phyloP scores from a whole-genome alignment of 2,113 vertebrate species.

The Peromyscus californicus region DNA sequence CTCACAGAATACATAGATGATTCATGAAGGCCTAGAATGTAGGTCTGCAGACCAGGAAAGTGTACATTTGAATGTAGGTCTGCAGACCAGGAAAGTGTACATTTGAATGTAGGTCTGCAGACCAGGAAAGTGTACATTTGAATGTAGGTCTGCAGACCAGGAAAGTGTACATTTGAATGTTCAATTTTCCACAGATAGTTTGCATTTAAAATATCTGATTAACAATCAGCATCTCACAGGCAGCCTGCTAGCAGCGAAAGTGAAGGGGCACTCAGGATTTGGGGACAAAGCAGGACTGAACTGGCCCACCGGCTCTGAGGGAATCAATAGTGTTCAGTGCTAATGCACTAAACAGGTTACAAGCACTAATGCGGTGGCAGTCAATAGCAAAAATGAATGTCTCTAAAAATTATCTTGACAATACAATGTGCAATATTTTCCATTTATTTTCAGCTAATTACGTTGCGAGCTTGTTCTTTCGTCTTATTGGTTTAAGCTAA shows the following conservation, averaged over 20 bases:
- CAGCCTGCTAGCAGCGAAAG: conserved; percentile 75
- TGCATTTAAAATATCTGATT: conserved; percentile 74
- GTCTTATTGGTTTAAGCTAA: conserved; percentile 83
- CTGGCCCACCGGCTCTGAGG: conserved; percentile 83
- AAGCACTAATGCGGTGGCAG: conserved; percentile 85
- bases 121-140: conserved; percentile 26
- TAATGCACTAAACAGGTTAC: conserved; percentile 91
- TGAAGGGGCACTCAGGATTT: conserved; percentile 82
- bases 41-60: not conserved
- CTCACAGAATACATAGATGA: conserved; percentile 13
- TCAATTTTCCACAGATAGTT: conserved; percentile 56
- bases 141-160: not conserved
- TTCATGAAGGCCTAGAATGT: conserved; percentile 51
- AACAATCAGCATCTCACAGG: conserved; percentile 79
- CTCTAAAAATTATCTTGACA: conserved; percentile 86
- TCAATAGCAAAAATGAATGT: conserved; percentile 89
- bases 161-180: conserved; percentile 39
- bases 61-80: conserved; percentile 34
- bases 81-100: not conserved
- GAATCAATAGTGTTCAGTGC: conserved; percentile 90
- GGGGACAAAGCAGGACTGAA: conserved; percentile 83
- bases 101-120: not conserved
- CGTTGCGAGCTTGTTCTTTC: conserved; percentile 84
- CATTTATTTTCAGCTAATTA: conserved; percentile 89
- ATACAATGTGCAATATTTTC: conserved; percentile 88